These are phyloP conservation scores for Drosophila saltans DNA, from an alignment of 1,140 invertebrate genomes.

Conservation along the genomic window DNA sequence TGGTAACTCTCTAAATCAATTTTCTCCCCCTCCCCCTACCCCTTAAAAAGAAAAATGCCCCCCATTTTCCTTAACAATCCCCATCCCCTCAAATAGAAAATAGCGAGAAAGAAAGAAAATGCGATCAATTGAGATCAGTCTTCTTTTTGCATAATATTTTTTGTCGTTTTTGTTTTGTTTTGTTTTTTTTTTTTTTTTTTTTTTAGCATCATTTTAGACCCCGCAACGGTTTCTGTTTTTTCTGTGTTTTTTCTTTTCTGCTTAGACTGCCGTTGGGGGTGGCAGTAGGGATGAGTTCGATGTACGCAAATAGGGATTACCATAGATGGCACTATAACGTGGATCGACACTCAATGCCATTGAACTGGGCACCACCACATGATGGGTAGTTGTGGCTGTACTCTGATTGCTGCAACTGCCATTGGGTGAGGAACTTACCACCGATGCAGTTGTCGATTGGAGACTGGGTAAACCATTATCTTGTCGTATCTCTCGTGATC, in stretches of 20 bases:
- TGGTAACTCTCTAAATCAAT: slow-evolving; percentile 49
- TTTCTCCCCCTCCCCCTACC: neutral
- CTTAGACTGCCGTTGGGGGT: slow-evolving; percentile 78
- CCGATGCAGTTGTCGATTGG: slow-evolving; percentile 78
- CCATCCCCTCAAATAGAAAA: too few species aligned
- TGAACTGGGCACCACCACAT: slow-evolving; percentile 70
- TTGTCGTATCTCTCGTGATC: slow-evolving; percentile 75
- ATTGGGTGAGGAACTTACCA: slow-evolving; percentile 81
- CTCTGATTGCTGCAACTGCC: slow-evolving; percentile 81
- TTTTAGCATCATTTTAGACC: too few species aligned
- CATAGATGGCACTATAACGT: slow-evolving; percentile 93
- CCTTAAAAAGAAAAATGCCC: neutral
- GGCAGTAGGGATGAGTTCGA: slow-evolving; percentile 84
- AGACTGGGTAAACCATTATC: slow-evolving; percentile 79
- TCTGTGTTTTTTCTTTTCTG: neutral
- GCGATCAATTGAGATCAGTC: slow-evolving; percentile 23
- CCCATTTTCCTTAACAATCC: neutral
- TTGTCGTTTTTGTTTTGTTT: neutral
- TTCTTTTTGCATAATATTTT: neutral
- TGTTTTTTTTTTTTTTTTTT: neutral
- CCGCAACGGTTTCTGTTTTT: neutral
- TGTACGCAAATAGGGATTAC: slow-evolving; percentile 92
- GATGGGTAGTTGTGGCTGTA: slow-evolving; percentile 64
- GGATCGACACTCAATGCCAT: slow-evolving; percentile 89
- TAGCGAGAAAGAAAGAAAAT: slow-evolving; percentile 7